Evolutionary conservation across 2,113 vertebrate genomes (phyloP), one percentile per base, ranked within the genome.

Genomic region (Marmota flaviventris): DNA sequence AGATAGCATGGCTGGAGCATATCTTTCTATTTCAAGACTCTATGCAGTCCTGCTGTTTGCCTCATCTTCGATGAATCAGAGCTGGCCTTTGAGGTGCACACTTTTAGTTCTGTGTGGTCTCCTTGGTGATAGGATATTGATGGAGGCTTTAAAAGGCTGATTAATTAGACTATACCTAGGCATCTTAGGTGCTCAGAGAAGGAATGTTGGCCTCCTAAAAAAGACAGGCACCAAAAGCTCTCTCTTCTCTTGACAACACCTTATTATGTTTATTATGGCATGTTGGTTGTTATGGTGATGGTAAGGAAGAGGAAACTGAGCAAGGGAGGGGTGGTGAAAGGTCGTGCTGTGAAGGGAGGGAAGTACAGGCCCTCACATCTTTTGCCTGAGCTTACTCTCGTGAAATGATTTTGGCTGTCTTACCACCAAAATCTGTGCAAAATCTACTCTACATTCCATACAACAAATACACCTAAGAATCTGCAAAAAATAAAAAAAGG

Each of bases 121-220:
- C 86, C 63, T 94, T 92, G 96, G 75, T 89, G 78, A 94, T 58
- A 25, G 51, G 56, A 63, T 75, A 14, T 70, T 87, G 78, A 89
- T 39, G 37, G 32, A 94, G 24, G 56, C 29, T 95, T 95, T 90
- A 39, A 72, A 37, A 78, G 88, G 61, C n/a, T 69, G 73, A 91
- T 29, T 94, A 89, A 94, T 88, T 91, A 91, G 69, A 94, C 83
- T 51, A 56, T 69, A 93, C 34, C n/a, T 85, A 78, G 73, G 27
- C 25, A 34, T 95, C 63, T 77, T 73, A 56, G 70, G 39, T 16
- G 12, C 48, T 79, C 48, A 61, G 84, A 89, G 53, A 91, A 94
- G 24, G 58, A 90, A 82, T 61, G 45, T 75, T 73, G 48, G 22
- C 2, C 29, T 10, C 24, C 24, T 88, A 72, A 95, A 86, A 81